A percentile compares a stretch with the other conserved stretches of the same genome.
Evolutionary conservation across 37 sponge, comb jelly and placozoan genomes (phyloP).

Genomic region (Tethya wilhelma): DNA sequence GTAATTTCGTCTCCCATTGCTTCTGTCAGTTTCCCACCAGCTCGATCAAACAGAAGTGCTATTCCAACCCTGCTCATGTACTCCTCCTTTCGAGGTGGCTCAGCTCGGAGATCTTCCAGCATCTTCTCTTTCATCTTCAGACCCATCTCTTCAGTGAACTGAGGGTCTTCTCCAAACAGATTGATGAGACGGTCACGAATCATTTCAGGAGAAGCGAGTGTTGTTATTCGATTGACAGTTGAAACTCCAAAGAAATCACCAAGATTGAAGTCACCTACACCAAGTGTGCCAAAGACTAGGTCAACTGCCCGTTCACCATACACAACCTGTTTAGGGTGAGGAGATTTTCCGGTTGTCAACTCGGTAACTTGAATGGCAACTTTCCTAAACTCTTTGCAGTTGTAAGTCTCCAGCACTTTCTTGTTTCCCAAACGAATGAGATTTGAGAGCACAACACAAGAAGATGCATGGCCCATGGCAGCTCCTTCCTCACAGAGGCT

Average conservation of each 20-base stretch:
- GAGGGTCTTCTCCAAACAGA: slow-evolving; percentile 57
- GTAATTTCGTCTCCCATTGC: slow-evolving; percentile 64
- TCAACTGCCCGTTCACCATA: slow-evolving; percentile 84
- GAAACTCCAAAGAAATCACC: slow-evolving; percentile 83
- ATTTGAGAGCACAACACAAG: slow-evolving; percentile 83
- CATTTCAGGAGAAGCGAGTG: slow-evolving; percentile 82
- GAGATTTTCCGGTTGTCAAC: slow-evolving; percentile 66
- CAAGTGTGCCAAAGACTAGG: slow-evolving; percentile 71
- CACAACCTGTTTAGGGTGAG: slow-evolving; percentile 74
- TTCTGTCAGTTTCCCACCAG: slow-evolving; percentile 77
- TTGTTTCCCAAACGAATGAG: slow-evolving; percentile 81
- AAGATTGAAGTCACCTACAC: slow-evolving; percentile 71
- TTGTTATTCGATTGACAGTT: slow-evolving; percentile 64
- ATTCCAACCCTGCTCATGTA: slow-evolving; percentile 82
- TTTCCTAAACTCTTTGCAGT: slow-evolving; percentile 69
- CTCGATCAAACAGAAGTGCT: slow-evolving; percentile 73
- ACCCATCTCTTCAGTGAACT: slow-evolving; percentile 71
- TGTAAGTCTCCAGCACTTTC: slow-evolving; percentile 70
- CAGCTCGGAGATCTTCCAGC: slow-evolving; percentile 59
- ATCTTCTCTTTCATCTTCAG: slow-evolving; percentile 76
- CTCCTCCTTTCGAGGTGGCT: slow-evolving; percentile 86
- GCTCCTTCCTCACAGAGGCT: slow-evolving; percentile 91
- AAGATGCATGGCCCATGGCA: slow-evolving; percentile 85
- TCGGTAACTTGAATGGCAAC: slow-evolving; percentile 78
- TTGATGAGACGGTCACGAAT: slow-evolving; percentile 56